A percentile compares a stretch with the other conserved stretches of the same genome.
These are phyloP conservation scores for Lepus oiostolus DNA, from an alignment of 2,797 vertebrate species.

Conservation along the genomic window DNA sequence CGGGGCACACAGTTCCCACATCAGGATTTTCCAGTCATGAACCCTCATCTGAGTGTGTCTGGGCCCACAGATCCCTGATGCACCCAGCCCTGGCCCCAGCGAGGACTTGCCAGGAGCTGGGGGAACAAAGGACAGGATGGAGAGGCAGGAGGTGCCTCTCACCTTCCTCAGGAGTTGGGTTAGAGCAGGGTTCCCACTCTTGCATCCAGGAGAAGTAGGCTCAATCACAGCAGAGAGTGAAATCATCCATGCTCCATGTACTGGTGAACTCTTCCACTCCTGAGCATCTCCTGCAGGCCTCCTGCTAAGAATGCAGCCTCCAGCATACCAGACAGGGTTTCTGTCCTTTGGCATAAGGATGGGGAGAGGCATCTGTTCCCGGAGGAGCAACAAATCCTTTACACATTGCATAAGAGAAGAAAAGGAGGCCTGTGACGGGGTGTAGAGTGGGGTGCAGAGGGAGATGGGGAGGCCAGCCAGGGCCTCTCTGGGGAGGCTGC, in stretches of 20 bases:
- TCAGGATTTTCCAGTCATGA: background rate
- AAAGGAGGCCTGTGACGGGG: background rate
- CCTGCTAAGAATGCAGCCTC: background rate
- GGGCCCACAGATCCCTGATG: no score
- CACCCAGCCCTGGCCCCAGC: background rate
- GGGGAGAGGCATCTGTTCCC: background rate
- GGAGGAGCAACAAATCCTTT: background rate
- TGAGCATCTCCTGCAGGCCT: background rate
- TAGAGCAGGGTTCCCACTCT: background rate
- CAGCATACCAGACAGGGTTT: background rate
- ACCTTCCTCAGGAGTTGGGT: background rate
- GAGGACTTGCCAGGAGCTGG: background rate
- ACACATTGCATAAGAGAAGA: background rate
- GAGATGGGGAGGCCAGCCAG: background rate
- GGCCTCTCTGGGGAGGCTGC: background rate
- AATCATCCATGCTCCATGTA: background rate
- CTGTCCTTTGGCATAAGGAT: fast-evolving
- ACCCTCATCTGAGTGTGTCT: background rate
- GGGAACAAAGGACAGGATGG: background rate
- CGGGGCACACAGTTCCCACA: background rate
- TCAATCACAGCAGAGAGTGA: background rate
- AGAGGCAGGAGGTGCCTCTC: background rate
- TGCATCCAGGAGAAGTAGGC: background rate
- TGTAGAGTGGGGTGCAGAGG: background rate
- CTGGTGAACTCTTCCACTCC: background rate